Evolutionary conservation across 1,140 invertebrate genomes (phyloP).

Genomic region (Amyelois transitella): DNA sequence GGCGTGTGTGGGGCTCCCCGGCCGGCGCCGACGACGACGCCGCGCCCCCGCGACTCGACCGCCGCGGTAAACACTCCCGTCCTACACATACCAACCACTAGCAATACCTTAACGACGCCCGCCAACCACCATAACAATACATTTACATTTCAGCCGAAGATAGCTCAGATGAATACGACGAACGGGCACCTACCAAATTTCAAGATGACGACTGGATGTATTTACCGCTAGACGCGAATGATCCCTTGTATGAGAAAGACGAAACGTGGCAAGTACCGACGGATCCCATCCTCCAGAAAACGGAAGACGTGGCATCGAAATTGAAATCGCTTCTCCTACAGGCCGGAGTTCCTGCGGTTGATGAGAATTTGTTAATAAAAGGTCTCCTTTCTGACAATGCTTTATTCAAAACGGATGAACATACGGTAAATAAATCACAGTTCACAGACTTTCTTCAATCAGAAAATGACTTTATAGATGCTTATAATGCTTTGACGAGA

Average conservation of each 20-base stretch:
- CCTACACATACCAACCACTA: slow-evolving; percentile 33
- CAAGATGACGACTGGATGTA: slow-evolving; percentile 67
- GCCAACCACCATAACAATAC: slow-evolving; percentile 54
- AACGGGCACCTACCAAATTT: slow-evolving; percentile 38
- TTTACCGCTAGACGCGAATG: slow-evolving; percentile 46
- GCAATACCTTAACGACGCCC: slow-evolving; percentile 31
- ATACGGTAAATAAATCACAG: slow-evolving; percentile 10
- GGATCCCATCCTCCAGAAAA: slow-evolving; percentile 12
- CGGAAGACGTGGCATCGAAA: slow-evolving; percentile 38
- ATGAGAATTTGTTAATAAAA: slow-evolving; percentile 46
- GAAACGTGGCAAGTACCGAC: neutral
- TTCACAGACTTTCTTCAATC: slow-evolving; percentile 47
- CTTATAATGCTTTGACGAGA: slow-evolving; percentile 59
- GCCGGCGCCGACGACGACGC: slow-evolving; percentile 59
- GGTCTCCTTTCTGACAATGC: slow-evolving; percentile 74
- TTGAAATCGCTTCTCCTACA: slow-evolving; percentile 41
- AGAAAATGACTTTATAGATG: slow-evolving; percentile 67
- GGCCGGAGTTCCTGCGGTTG: slow-evolving; percentile 41
- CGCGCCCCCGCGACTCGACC: slow-evolving; percentile 46
- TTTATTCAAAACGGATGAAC: slow-evolving; percentile 22
- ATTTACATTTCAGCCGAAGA: slow-evolving; percentile 69
- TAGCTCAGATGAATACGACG: slow-evolving; percentile 67
- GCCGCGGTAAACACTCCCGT: slow-evolving; percentile 55
- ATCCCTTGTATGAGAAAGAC: slow-evolving; percentile 17
- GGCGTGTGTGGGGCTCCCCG: slow-evolving; percentile 62